phyloP scores from a whole-genome alignment of 2,888 invertebrate species.

The Drosophila nr. perissopoda region DNA sequence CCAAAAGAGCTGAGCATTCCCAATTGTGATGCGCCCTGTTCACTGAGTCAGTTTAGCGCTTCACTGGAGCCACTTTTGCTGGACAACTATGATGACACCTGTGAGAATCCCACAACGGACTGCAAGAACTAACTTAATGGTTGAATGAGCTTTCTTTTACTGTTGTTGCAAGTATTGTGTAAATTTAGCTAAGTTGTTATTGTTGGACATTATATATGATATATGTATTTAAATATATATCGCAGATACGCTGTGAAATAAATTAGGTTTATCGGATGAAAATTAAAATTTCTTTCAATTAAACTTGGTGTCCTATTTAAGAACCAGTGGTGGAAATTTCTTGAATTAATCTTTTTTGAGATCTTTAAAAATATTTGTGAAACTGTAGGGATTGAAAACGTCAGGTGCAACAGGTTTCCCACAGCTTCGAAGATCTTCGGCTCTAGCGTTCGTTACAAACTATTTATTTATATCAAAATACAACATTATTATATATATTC shows the following conservation, averaged over 20 bases:
- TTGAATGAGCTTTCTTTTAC: conserved; percentile 5
- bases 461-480: not conserved
- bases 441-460: not conserved
- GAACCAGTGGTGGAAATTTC: not conserved
- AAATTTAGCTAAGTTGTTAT: conserved; percentile 25
- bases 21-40: conserved; percentile 88
- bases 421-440: not conserved
- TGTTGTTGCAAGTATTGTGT: conserved; percentile 27
- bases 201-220: conserved; percentile 24
- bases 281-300: not conserved
- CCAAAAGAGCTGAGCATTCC: conserved; percentile 87
- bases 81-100: conserved; percentile 89
- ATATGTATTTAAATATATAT: not conserved
- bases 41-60: conserved; percentile 86
- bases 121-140: conserved; percentile 63
- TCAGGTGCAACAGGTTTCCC: not conserved
- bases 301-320: not conserved
- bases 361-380: not conserved
- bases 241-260: conserved; percentile 4
- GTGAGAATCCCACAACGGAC: conserved; percentile 84
- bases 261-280: not conserved
- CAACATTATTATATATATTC: conserved; percentile 6
- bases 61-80: conserved; percentile 87
- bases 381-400: not conserved
- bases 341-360: not conserved